A percentile compares a stretch with the other conserved stretches of the same genome.
Conservation (phyloP, 1,140 invertebrate genomes). For the Drosophila malerkotliana region DNA sequence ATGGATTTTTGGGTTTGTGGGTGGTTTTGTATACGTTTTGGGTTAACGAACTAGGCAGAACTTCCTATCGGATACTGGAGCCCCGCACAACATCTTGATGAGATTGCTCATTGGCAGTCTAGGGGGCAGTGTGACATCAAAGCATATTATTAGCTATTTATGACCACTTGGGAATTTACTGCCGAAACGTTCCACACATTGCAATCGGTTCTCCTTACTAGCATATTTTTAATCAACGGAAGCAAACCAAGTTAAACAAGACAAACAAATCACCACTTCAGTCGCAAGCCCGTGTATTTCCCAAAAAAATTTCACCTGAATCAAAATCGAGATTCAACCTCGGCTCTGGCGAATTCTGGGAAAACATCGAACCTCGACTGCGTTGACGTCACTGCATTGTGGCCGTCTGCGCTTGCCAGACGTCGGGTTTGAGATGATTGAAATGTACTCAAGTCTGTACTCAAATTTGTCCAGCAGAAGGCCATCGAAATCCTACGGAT, state of each 20-base stretch:
- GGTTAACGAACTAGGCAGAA: constrained; percentile 60
- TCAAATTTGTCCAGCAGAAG: too few species aligned
- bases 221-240: constrained; percentile 62
- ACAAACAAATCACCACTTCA: constrained; percentile 10
- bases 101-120: constrained; percentile 60
- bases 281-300: constrained; percentile 55
- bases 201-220: constrained; percentile 50
- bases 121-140: constrained; percentile 28
- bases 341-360: constrained; percentile 28
- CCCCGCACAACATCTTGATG: constrained; percentile 4
- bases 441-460: too few species aligned
- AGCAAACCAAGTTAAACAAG: constrained; percentile 38
- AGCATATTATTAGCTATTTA: constrained; percentile 69
- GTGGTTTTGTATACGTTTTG: constrained; percentile 29
- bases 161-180: constrained; percentile 65
- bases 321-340: constrained; percentile 52
- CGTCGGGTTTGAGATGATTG: too few species aligned
- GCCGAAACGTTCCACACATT: constrained; percentile 57
- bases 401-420: background rate
- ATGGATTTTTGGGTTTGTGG: constrained; percentile 42
- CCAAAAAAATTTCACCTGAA: constrained; percentile 69
- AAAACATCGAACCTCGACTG: constrained; percentile 15
- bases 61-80: constrained; percentile 59
- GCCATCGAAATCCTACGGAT: too few species aligned
- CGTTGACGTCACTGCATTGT: constrained; percentile 54